A percentile compares a stretch with the other conserved stretches of the same genome.
These are phyloP conservation scores for Tragopan temminckii DNA, from an alignment of 2,797 vertebrate genomes.

Conservation along the genomic window DNA sequence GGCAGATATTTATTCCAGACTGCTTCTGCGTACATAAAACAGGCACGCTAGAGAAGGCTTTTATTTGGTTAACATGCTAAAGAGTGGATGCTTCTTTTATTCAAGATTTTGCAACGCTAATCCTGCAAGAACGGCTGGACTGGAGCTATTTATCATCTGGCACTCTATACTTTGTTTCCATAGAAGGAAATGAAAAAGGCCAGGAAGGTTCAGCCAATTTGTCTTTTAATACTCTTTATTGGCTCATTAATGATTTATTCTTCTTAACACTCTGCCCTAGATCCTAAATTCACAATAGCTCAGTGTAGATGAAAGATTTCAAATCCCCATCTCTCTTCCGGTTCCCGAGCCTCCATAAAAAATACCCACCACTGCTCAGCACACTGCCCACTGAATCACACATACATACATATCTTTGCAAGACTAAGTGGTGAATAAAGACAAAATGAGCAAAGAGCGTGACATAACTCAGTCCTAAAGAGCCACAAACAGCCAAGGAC, in stretches of 20 bases:
- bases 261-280: conserved; percentile 65
- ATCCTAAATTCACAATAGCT: conserved; percentile 72
- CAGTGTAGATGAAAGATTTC: conserved; percentile 58
- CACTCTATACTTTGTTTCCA: conserved; percentile 48
- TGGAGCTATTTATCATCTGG: conserved; percentile 60
- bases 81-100: conserved; percentile 8
- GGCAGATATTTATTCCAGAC: not conserved
- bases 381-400: not conserved
- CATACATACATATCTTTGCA: not conserved
- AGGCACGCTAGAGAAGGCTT: not conserved
- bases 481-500: not conserved
- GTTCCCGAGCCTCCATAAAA: not conserved
- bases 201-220: conserved; percentile 74
- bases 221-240: conserved; percentile 76
- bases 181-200: conserved; percentile 57
- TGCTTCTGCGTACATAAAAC: not conserved
- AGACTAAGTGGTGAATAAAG: conserved; percentile 6
- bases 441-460: not conserved
- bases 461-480: not conserved
- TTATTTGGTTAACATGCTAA: not conserved
- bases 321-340: conserved; percentile 13
- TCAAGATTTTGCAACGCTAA: conserved; percentile 16
- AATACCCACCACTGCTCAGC: not conserved
- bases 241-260: conserved; percentile 78
- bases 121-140: conserved; percentile 31